phyloP scores from a whole-genome alignment of 2,797 vertebrate species.

The Esox lucius region DNA sequence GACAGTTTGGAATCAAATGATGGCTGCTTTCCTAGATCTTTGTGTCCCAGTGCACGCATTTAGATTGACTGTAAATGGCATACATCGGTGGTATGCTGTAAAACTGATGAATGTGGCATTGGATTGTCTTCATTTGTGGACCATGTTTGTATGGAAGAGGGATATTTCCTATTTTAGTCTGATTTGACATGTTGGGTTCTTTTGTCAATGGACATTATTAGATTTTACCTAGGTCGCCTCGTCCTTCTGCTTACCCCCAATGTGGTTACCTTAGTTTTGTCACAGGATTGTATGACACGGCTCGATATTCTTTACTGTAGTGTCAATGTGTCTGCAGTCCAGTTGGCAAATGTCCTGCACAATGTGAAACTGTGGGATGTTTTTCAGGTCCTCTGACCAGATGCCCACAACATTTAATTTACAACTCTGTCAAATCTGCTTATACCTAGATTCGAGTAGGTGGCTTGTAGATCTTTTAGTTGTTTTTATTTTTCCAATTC shows the following conservation, averaged over 20 bases:
- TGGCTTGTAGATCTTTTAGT: conserved; percentile 14
- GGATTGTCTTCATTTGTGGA: conserved; percentile 41
- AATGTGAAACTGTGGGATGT: conserved; percentile 1
- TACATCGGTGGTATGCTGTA: conserved; percentile 37
- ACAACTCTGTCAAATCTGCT: conserved; percentile 3
- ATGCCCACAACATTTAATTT: neutral
- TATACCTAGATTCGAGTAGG: too few species aligned
- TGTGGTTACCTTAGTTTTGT: conserved; percentile 10
- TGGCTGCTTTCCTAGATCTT: conserved; percentile 34
- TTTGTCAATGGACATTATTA: conserved; percentile 21
- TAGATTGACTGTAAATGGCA: conserved; percentile 23
- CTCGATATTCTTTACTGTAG: neutral
- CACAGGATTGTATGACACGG: neutral
- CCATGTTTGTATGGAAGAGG: conserved; percentile 31
- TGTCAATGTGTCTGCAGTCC: neutral
- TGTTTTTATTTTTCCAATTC: conserved; percentile 25
- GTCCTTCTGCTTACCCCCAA: neutral
- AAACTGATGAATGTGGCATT: conserved; percentile 29
- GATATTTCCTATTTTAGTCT: conserved; percentile 29
- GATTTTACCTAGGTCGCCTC: conserved; percentile 16
- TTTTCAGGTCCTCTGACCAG: neutral
- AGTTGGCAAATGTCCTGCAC: conserved; percentile 5
- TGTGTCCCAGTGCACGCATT: conserved; percentile 30
- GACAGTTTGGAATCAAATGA: conserved; percentile 26
- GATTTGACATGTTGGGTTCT: conserved; percentile 20